Evolutionary conservation across 2,888 invertebrate species (phyloP), one percentile per base, ranked within the genome.

Genomic region (Lissonota sp.): DNA sequence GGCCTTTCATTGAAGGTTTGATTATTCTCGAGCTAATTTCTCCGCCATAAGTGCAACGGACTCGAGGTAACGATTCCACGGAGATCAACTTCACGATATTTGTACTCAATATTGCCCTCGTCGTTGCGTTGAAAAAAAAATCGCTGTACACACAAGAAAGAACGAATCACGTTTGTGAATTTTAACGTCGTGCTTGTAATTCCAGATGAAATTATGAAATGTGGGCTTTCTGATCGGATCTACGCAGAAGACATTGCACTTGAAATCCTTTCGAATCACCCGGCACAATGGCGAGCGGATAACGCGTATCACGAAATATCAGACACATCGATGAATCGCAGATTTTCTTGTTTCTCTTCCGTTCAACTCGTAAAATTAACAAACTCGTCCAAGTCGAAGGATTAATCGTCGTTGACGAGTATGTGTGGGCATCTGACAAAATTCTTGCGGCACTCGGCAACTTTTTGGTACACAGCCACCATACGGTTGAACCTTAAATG

Each of bases 21-120:
- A 83, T 77, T 76, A 80, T 66, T 73, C 69, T 75, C 67, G 67
- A 69, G 82, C 83, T 82, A 83, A 85, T 78, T 81, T 72, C 64
- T 60, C 26, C 26, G 26, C 26, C 26, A 26, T 3, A 26, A 26
- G 26, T 26, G 26, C 3, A 26, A 26, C 26, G 26, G 26, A 26
- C 26, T 26, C 26, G 26, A 26, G 26, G 26, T 26, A 26, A 26
- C 26, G 26, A 26, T 26, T 26, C 26, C 26, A 26, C 26, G 3
- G 26, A 26, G 1, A 26, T 26, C 26, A 26, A 78, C 63, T 55
- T 69, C 63, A 40, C 26, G 8, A n/a, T 69, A 14, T 39, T 58
- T 12, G 44, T 40, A 26, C 26, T 26, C 26, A 26, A 26, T 51
- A n/a, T n/a, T n/a, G 49, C 40, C 46, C 53, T 64, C 60, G 40